Evolutionary conservation across 2,888 invertebrate species (phyloP).

Genomic region (Phyllotreta striolata): DNA sequence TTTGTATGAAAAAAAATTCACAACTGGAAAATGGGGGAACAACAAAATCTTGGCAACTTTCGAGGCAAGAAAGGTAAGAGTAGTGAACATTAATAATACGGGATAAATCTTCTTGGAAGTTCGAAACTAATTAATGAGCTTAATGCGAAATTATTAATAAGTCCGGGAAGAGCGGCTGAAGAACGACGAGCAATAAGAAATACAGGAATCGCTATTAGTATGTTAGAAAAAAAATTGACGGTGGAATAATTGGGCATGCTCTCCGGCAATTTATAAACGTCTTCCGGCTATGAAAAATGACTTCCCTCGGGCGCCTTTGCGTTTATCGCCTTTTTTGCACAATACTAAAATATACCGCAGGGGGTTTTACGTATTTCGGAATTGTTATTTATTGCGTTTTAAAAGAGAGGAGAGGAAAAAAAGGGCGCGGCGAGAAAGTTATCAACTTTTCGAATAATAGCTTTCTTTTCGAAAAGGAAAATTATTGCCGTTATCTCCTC

Average conservation of each 20-base stretch:
- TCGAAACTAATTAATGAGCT: too few species aligned
- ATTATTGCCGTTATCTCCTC: conserved; percentile 1
- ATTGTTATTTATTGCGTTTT: conserved; percentile 29
- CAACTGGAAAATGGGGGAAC: too few species aligned
- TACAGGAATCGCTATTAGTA: too few species aligned
- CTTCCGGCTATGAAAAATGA: conserved; percentile 29
- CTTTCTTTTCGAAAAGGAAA: not conserved
- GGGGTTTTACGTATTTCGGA: conserved; percentile 21
- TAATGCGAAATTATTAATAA: too few species aligned
- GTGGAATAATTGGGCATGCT: conserved; percentile 33
- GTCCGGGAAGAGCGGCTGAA: too few species aligned
- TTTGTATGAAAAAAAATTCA: too few species aligned
- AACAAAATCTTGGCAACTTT: too few species aligned
- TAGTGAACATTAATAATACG: too few species aligned
- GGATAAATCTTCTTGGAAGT: too few species aligned
- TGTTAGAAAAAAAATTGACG: conserved; percentile 19
- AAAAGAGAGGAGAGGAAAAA: conserved; percentile 18
- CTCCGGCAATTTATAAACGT: conserved; percentile 35
- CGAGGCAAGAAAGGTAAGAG: too few species aligned
- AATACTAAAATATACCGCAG: conserved; percentile 9
- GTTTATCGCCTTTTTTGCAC: conserved; percentile 30
- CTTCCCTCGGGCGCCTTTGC: conserved; percentile 26
- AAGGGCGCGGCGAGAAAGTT: conserved; percentile 10
- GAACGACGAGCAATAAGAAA: too few species aligned
- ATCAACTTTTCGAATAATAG: conserved; percentile 6